Evolutionary conservation across 2,797 vertebrate species (phyloP), one percentile per base, ranked within the genome.

Genomic region (Sphaeramia orbicularis): DNA sequence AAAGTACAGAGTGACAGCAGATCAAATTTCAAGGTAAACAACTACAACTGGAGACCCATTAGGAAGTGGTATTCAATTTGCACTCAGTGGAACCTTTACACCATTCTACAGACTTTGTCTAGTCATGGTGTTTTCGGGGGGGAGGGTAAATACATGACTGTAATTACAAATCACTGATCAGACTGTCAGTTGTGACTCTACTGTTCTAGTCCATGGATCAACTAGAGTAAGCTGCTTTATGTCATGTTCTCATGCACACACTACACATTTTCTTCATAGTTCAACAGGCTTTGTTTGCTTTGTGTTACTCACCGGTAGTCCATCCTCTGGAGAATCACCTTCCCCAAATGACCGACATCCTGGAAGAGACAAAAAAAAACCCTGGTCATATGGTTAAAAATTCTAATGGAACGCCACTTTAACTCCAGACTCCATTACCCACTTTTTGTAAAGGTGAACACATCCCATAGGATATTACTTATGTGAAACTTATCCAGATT

Each of bases 331-430:
- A 78, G 86, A 89, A 78, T 97, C 96, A 12, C 92, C 86, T 77
- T 98, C 96, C 79, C 93, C 95, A 86, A 95, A 95, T 11, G 92
- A 78, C 43, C 94, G 93, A 78, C 94, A 97, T 72, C 96, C 98
- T 99, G 91, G 38, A 85, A 78, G 45, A 73, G 11, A 74, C 19
- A 42, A 27, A 7, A 50, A 54, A 13, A 43, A 10, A 2, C 11
- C 11, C n/a, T n/a, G 11, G 12, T n/a, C 11, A 41, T 41, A 12
- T 12, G 6, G 11, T 4, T 41, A 12, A 41, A 32, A 55, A 54
- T 14, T n/a, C 6, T 66, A 13, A 37, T 0, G 0, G 7, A 63
- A n/a, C 14, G 30, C 13, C 12, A 38, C 37, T n/a, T 18, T 41
- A 48, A 49, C 21, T 10, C 2, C 9, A 40, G 10, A 11, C 32